Evolutionary conservation across 2,888 invertebrate genomes (phyloP), one percentile per base, ranked within the genome.

Genomic region (Nemotelus nigrinus): DNA sequence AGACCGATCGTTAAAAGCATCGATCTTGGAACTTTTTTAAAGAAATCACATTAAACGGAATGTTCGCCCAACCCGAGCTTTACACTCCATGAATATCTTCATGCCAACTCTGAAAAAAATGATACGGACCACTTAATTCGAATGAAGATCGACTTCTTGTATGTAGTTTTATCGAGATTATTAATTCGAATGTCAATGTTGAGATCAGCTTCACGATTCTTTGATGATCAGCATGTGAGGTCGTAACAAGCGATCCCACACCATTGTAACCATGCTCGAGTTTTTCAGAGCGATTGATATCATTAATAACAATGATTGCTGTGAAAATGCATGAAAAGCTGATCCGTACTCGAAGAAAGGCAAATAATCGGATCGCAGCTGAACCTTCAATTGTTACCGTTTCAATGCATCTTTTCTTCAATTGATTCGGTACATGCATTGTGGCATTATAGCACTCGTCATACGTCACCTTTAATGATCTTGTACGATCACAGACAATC

Each of bases 401-500:
- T 25, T 25, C 25, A 25, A 25, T 63, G 63, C 43, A 63, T 41
- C 63, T 63, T 25, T 25, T 25, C 25, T 63, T 3, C 5, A 3
- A 63, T 8, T 63, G 63, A 63, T 63, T 63, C 7, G 63, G 43
- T 63, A 41, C 63, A 41, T 63, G 25, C 39, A 41, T 7, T n/a
- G 25, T 63, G 25, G 43, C 43, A n/a, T 7, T 43, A 63, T 63
- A 63, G 43, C 43, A 63, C 8, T 41, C 39, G 63, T 63, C 39
- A 63, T 43, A 41, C 43, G 63, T 63, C 63, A 63, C 63, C 63
- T 63, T 63, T 63, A 63, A 63, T 63, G 63, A 63, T 63, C 63
- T 39, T 25, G 63, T 8, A 41, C 43, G 63, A 39, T 8, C 25
- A 5, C 43, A 41, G 43, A 4, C 63, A 39, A 63, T 63, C 10